Base-by-base conservation (phyloP, 2,888 invertebrate species). In the Bellardia bayeri region DNA sequence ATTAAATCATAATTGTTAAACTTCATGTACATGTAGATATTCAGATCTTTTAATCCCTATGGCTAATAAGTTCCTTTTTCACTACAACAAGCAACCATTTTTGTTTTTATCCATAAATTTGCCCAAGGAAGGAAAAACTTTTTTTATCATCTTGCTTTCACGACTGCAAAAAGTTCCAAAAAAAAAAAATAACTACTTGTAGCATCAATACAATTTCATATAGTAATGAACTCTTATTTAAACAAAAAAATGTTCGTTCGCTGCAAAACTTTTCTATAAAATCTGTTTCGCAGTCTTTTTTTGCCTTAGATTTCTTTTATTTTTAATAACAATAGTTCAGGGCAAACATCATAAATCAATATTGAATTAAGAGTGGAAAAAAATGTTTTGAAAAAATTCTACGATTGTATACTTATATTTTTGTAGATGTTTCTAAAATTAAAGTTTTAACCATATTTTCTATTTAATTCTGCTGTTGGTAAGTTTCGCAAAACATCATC, bases 301-400 rank as follows among this genome's bases (percentile, higher is more conserved):
- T 33, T 63, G 1, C 13, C n/a, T 9, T 40, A 63, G 16, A 1
- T 37, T 11, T n/a, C n/a, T 16, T n/a, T 64, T 40, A 64, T 37
- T 40, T 56, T 42, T 56, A 45, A 74, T 45, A 64, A 72, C 54
- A 82, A 74, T 14, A 66, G 45, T 68, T 75, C 40, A 58, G 11
- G 66, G 33, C 74, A 49, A 66, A 72, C 71, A 72, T 81, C 75
- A 87, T 83, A 81, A 87, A 83, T 87, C 86, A 87, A 76, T 87
- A 87, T 80, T 71, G 86, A 87, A 66, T 83, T 86, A 79, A 51
- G 56, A 78, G 9, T 13, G 3, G 2, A 30, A 64, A 30, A 66
- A 37, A 11, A 30, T 9, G 4, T 13, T 13, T 33, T 5, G 2
- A 81, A 51, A 66, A 66, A 56, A 64, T 72, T 33, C 4, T 16